Base-by-base conservation (phyloP, 2,888 invertebrate species). In the Pristionchus maxplancki region DNA sequence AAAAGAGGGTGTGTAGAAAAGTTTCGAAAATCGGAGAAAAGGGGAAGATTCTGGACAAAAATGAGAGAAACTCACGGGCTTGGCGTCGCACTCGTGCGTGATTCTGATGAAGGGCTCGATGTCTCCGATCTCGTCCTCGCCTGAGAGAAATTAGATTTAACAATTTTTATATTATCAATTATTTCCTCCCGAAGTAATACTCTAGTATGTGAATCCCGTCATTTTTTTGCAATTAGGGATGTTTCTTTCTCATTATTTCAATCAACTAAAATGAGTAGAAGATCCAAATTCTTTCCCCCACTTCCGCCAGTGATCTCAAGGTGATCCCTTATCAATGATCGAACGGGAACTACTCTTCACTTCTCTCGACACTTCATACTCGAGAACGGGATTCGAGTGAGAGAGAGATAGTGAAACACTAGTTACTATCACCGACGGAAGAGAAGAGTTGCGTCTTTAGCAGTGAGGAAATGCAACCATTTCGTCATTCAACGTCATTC, bases 11-110 rank as follows among this genome's bases (percentile, higher is more conserved):
- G n/a, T n/a, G n/a, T n/a, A n/a, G n/a, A n/a, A n/a, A n/a, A n/a
- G n/a, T n/a, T n/a, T n/a, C n/a, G n/a, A n/a, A n/a, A n/a, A n/a
- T n/a, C n/a, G n/a, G n/a, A 6, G 17, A 71, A 37, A 20, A 44
- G 44, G 44, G 11, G 44, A 6, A 11, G 20, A 17, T 15, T 34
- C 74, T 78, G 0, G 3, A 78, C 1, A 0, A 2, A 13, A 74
- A 37, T 37, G 1, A 37, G 40, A 28, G 28, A 28, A 50, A 53
- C 85, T 64, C 31, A 85, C 85, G 24, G 85, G 64, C 64, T 85
- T 85, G 64, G 85, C 85, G 50, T 85, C 85, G 64, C 85, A 85
- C n/a, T 85, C 85, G 64, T 85, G 85, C 0, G 85, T 85, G 64
- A 85, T 62, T 28, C 85, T 31, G 64, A 85, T 64, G 64, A 64